Conservation (phyloP, 2,888 invertebrate genomes). For the Lymantria dispar region DNA sequence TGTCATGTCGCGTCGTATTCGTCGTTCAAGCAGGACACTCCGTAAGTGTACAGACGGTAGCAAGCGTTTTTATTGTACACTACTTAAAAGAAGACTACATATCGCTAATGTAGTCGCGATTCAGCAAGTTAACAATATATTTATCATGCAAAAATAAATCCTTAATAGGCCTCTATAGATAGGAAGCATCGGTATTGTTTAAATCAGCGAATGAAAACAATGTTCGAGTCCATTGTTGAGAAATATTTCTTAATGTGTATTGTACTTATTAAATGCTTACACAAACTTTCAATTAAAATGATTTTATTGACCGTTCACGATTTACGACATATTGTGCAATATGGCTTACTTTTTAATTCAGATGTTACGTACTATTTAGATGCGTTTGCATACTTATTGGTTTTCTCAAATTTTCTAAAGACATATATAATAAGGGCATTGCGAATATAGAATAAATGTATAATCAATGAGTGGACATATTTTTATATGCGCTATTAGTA, state of each 20-base stretch:
- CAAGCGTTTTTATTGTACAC: too few relatives aligned
- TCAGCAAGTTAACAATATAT: too few relatives aligned
- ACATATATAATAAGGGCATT: not conserved
- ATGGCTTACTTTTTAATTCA: not conserved
- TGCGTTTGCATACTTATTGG: not conserved
- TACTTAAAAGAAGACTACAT: too few relatives aligned
- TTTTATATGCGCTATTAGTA: not conserved
- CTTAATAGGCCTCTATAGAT: not conserved
- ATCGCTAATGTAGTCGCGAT: too few relatives aligned
- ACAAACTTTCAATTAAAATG: constrained; percentile 15
- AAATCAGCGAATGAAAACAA: constrained; percentile 28
- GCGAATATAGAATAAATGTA: not conserved
- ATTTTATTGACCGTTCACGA: not conserved
- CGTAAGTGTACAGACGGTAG: too few relatives aligned
- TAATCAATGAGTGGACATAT: not conserved
- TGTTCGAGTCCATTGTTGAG: constrained; percentile 21
- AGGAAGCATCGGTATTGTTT: constrained; percentile 46
- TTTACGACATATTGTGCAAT: not conserved
- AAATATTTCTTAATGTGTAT: constrained; percentile 15
- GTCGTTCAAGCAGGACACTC: too few relatives aligned
- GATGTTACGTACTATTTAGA: not conserved
- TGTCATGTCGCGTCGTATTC: too few relatives aligned
- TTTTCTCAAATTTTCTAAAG: not conserved
- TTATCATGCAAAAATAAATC: not conserved
- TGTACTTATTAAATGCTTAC: constrained; percentile 19